Evolutionary conservation across 2,113 vertebrate genomes (phyloP).

Genomic region (Stigmatopora nigra): DNA sequence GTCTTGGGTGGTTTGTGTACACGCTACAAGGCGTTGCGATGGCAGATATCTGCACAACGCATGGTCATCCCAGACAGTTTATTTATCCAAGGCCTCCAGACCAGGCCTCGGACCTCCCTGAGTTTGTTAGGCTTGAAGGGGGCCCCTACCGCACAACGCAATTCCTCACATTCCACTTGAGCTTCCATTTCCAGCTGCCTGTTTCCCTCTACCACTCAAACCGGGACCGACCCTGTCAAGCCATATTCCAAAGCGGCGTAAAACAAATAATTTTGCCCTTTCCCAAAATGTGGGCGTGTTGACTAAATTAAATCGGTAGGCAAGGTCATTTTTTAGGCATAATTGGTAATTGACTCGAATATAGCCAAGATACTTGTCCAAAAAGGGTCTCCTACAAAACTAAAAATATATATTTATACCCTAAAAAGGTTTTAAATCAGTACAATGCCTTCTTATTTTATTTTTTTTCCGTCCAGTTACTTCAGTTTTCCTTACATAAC

Average conservation of each 20-base stretch:
- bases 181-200: slow-evolving; percentile 75
- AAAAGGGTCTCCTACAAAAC: no score
- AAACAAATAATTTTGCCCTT: slow-evolving; percentile 10
- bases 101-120: slow-evolving; percentile 77
- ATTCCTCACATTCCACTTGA: slow-evolving; percentile 78
- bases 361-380: no score
- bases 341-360: no score
- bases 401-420: no score
- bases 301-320: no score
- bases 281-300: slow-evolving; percentile 4
- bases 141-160: slow-evolving; percentile 73
- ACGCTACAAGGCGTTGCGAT: slow-evolving; percentile 60
- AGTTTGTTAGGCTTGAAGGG: slow-evolving; percentile 80
- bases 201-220: slow-evolving; percentile 54
- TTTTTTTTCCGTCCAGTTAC: no score
- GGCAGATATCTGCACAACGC: slow-evolving; percentile 75
- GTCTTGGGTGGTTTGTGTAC: slow-evolving; percentile 59
- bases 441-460: no score
- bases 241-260: slow-evolving; percentile 19
- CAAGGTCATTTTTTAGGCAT: no score
- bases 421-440: no score
- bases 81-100: slow-evolving; percentile 79
- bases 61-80: slow-evolving; percentile 75
- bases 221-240: slow-evolving; percentile 15
- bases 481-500: no score